Evolutionary conservation across 2,113 vertebrate species (phyloP).

Genomic region (Egretta garzetta): DNA sequence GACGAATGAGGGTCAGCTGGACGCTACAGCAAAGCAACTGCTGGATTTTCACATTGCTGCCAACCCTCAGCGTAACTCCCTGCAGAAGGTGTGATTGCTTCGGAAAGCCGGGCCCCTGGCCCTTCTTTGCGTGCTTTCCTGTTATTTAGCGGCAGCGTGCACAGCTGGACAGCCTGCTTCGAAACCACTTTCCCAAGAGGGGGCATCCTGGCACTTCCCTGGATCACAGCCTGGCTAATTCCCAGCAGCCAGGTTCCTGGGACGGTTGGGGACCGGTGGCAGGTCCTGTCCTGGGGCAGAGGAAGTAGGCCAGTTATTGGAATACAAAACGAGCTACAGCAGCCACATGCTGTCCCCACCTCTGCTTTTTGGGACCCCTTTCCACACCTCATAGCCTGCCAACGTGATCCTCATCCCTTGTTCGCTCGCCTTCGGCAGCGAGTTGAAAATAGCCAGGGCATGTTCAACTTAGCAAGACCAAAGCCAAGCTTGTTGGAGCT

Average conservation of each 20-base stretch:
- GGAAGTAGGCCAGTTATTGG: background rate
- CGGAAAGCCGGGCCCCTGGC: background rate
- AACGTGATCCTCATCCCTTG: background rate
- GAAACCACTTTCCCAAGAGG: background rate
- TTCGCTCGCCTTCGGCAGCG: background rate
- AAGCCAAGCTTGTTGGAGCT: background rate
- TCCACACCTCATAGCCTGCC: background rate
- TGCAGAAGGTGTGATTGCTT: background rate
- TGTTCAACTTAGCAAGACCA: background rate
- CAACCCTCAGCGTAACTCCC: accelerated
- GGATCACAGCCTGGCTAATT: background rate
- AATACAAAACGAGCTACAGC: background rate
- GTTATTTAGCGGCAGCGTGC: background rate
- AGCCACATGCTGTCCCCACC: background rate
- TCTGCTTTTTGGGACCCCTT: background rate
- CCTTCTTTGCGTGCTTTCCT: accelerated
- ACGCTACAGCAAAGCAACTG: background rate
- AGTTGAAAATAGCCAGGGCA: background rate
- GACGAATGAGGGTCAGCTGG: background rate
- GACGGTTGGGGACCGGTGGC: accelerated
- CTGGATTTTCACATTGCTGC: background rate
- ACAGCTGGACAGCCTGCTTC: background rate
- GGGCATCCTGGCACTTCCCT: background rate
- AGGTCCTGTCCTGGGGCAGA: background rate
- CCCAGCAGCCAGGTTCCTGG: background rate